These are phyloP conservation scores for Agapostemon virescens DNA, from an alignment of 2,888 invertebrate genomes.

Conservation along the genomic window DNA sequence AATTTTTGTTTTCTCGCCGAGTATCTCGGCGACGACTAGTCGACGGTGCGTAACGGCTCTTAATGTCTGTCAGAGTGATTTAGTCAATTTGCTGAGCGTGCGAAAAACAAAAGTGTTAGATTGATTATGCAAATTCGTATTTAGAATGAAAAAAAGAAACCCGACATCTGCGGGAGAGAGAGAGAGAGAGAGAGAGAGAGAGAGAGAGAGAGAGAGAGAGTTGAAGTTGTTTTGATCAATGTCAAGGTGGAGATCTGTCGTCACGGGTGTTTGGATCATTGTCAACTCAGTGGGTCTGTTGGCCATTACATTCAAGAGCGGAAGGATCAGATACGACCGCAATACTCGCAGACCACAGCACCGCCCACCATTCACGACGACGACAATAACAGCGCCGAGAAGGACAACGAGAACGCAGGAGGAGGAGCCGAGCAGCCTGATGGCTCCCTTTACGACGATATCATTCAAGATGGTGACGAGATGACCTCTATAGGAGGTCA, in stretches of 20 bases:
- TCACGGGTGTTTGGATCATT: constrained; percentile 95
- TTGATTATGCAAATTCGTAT: constrained; percentile 16
- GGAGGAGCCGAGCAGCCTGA: constrained; percentile 83
- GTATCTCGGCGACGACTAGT: too few species aligned
- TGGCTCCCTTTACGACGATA: constrained; percentile 83
- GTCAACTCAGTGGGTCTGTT: constrained; percentile 86
- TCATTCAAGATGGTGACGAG: constrained; percentile 83
- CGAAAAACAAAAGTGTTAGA: background rate
- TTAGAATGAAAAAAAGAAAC: background rate
- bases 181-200: background rate
- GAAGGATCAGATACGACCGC: constrained; percentile 80
- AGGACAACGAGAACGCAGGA: constrained; percentile 71
- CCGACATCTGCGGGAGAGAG: background rate
- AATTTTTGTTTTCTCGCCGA: too few species aligned
- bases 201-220: background rate
- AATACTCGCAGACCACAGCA: constrained; percentile 77
- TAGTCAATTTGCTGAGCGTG: background rate
- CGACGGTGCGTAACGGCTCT: too few species aligned
- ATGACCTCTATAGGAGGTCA: constrained; percentile 80
- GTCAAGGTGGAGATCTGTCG: constrained; percentile 91
- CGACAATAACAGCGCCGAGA: constrained; percentile 73
- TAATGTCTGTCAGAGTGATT: constrained; percentile 14
- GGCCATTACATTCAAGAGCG: constrained; percentile 82
- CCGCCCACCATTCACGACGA: constrained; percentile 76
- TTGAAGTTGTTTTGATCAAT: constrained; percentile 42